Evolutionary conservation across 2,797 vertebrate genomes (phyloP).

Genomic region (Sitta carolinensis): DNA sequence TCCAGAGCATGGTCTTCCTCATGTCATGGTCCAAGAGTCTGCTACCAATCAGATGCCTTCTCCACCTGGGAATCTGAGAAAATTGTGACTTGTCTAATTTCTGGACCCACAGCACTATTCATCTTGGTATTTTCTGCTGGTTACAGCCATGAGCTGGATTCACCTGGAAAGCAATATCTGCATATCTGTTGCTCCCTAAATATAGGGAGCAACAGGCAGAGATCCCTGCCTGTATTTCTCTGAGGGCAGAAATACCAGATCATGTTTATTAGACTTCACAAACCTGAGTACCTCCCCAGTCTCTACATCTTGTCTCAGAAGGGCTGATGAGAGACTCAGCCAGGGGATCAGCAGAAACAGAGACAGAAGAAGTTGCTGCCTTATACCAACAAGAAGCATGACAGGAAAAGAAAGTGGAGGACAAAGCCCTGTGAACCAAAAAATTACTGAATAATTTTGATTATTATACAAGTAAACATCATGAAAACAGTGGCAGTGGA

Average conservation of each 20-base stretch:
- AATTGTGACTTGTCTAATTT: not conserved
- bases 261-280: not conserved
- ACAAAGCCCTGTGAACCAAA: not conserved
- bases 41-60: rapidly evolving
- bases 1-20: not conserved
- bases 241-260: not conserved
- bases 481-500: not conserved
- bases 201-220: not conserved
- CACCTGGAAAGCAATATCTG: not conserved
- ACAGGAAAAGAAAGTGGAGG: not conserved
- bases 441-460: not conserved
- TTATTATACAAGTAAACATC: not conserved
- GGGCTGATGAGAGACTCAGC: not conserved
- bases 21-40: not conserved
- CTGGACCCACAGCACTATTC: not conserved
- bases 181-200: not conserved
- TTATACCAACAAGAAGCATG: not conserved
- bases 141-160: not conserved
- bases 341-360: not conserved
- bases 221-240: not conserved
- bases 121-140: not conserved
- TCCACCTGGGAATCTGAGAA: not conserved
- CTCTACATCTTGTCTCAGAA: not conserved
- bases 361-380: not conserved
- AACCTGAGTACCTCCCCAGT: not conserved